Evolutionary conservation across 2,888 invertebrate genomes (phyloP).

Genomic region (Acanthosepion pharaonis): DNA sequence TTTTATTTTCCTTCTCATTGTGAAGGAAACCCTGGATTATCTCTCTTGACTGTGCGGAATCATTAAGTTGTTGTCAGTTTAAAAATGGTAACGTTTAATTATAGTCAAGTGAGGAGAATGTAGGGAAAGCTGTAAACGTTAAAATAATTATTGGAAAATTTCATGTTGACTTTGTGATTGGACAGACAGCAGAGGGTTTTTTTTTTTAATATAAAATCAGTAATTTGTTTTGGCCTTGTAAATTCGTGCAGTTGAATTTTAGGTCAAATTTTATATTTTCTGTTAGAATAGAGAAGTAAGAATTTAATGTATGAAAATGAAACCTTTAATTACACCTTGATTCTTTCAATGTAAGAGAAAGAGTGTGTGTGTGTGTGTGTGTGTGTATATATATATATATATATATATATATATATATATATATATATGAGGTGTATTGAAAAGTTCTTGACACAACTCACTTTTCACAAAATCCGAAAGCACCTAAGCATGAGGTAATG

Average conservation of each 20-base stretch:
- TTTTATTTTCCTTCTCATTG: background rate
- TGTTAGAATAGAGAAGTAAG: background rate
- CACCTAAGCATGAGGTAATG: too few relatives aligned
- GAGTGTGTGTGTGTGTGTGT: too few relatives aligned
- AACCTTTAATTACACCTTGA: background rate
- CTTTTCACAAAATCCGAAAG: too few relatives aligned
- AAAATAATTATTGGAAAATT: conserved; percentile 18
- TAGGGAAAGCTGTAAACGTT: background rate
- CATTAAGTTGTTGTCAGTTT: background rate
- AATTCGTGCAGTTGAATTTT: background rate
- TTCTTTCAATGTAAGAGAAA: background rate
- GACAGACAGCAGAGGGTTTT: background rate
- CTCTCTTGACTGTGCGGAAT: conserved; percentile 15
- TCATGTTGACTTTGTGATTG: conserved; percentile 21
- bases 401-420: too few relatives aligned
- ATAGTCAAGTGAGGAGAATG: background rate
- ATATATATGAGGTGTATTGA: too few relatives aligned
- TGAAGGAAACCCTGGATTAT: conserved; percentile 33
- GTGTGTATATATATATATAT: too few relatives aligned
- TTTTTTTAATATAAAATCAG: background rate
- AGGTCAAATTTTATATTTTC: background rate
- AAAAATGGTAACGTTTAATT: background rate
- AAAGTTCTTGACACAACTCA: too few relatives aligned
- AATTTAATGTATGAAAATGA: background rate
- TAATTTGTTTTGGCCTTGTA: background rate